Percentiles rank a stretch among this genome's conserved stretches.
phyloP scores from a whole-genome alignment of 2,797 vertebrate genomes.

The Gobio occitaniae region DNA sequence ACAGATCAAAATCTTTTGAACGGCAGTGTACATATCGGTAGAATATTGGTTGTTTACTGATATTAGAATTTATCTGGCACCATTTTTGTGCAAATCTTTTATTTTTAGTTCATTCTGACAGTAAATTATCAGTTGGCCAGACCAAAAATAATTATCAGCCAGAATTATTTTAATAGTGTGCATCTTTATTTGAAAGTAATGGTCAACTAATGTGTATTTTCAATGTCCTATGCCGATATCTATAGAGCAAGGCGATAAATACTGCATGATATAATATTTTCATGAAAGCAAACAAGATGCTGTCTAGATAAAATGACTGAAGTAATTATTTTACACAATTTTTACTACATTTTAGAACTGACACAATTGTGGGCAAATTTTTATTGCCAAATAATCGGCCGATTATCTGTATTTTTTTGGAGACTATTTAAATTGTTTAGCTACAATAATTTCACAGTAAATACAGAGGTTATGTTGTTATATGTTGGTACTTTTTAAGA shows the following conservation, averaged over 20 bases:
- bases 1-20: too few species aligned
- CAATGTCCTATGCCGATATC: neutral
- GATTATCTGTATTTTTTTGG: neutral
- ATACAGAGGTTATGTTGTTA: neutral
- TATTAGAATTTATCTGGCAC: neutral
- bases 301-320: neutral
- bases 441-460: neutral
- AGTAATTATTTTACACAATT: neutral
- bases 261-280: neutral
- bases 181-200: neutral
- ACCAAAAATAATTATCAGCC: neutral
- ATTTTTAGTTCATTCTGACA: neutral
- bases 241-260: neutral
- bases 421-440: neutral
- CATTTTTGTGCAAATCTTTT: neutral
- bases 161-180: neutral
- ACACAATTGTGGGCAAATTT: neutral
- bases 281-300: neutral
- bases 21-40: neutral
- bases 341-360: neutral
- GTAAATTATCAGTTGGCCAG: neutral
- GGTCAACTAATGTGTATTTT: neutral
- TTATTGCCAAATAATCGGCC: neutral
- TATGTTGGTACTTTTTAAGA: neutral
- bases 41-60: neutral